Evolutionary conservation across 2,113 vertebrate species (phyloP), one percentile per base, ranked within the genome.

Genomic region (Protomyctophum bolini): DNA sequence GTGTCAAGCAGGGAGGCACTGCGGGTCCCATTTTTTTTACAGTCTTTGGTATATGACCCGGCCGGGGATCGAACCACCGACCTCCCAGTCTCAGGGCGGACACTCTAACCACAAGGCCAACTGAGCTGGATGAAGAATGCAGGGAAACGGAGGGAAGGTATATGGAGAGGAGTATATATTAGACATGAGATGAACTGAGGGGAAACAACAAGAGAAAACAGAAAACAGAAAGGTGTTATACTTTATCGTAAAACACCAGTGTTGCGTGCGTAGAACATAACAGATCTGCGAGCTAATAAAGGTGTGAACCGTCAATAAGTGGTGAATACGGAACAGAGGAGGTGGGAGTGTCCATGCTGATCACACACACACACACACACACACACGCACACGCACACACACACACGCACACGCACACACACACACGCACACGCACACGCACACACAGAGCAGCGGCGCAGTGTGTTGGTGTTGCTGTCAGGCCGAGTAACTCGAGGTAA

Each of bases 401-500:
- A n/a, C n/a, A n/a, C n/a, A n/a, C n/a, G n/a, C n/a, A n/a, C n/a
- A n/a, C n/a, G n/a, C n/a, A n/a, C n/a, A n/a, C n/a, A n/a, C n/a
- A n/a, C n/a, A n/a, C n/a, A n/a, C n/a, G n/a, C n/a, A n/a, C n/a
- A n/a, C n/a, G n/a, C n/a, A n/a, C n/a, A n/a, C n/a, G n/a, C 21
- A 21, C 21, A 21, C 21, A 87, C 70, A 75, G 10, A 74, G 60
- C 45, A 60, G 72, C 54, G 50, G 59, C 61, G 58, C 45, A 2
- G n/a, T 11, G 15, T 61, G 15, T 58, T 77, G 15, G 52, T 66
- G 48, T 57, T 78, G 56, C 69, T 50, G 65, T 80, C 72, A 64
- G 73, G 68, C 68, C 51, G 68, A 69, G 72, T 67, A 55, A 77
- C 84, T 80, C 72, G 7, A 8, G 78, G 82, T 69, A 91, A 92